phyloP scores from a whole-genome alignment of 2,113 vertebrate genomes.

The Xenotilapia longispinis region DNA sequence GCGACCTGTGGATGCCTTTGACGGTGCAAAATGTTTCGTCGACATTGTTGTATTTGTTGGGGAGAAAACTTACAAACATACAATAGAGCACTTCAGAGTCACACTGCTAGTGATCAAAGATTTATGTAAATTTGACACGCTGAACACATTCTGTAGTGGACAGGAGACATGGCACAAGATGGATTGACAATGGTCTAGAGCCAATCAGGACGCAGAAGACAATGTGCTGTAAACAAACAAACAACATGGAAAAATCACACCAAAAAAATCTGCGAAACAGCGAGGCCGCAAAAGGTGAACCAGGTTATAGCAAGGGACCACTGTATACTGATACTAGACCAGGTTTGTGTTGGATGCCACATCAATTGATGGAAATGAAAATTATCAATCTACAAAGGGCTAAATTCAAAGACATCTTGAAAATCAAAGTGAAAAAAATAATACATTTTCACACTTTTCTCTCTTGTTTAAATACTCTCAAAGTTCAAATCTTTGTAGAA shows the following conservation, averaged over 20 bases:
- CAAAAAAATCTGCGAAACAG: background rate
- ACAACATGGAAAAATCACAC: background rate
- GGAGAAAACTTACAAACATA: background rate
- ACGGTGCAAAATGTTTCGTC: background rate
- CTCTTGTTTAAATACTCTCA: background rate
- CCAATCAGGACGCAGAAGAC: background rate
- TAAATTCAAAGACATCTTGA: background rate
- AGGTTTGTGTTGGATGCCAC: background rate
- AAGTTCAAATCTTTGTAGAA: background rate
- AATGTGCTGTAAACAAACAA: background rate
- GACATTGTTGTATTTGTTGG: background rate
- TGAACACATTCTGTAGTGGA: background rate
- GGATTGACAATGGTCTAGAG: background rate
- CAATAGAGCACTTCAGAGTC: background rate
- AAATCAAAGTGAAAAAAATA: background rate
- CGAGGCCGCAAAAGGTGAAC: background rate
- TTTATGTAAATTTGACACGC: background rate
- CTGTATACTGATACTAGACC: background rate
- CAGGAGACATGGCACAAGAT: background rate
- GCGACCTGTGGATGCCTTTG: background rate
- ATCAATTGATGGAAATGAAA: background rate
- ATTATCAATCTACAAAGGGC: background rate
- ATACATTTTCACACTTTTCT: background rate
- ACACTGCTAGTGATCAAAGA: background rate
- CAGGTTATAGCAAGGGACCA: background rate